A percentile compares a stretch with the other conserved stretches of the same genome.
phyloP scores from a whole-genome alignment of 2,113 vertebrate species.

The Pongo pygmaeus region DNA sequence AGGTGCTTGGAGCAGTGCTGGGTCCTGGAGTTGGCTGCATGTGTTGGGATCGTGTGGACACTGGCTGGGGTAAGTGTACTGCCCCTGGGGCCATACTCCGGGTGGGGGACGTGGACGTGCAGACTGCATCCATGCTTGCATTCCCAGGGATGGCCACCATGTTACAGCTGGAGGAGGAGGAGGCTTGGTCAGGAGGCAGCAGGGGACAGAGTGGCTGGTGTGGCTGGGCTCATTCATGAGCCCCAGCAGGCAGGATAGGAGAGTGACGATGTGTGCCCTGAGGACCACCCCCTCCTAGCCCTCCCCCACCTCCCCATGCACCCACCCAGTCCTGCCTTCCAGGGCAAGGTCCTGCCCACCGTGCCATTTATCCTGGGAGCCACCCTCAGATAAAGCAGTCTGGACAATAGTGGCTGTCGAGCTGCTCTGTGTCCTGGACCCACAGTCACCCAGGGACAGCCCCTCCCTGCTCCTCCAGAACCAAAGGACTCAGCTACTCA shows the following conservation, averaged over 20 bases:
- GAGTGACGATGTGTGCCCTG: no score
- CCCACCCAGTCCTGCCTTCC: not conserved
- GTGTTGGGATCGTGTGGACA: not conserved
- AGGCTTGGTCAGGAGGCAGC: not conserved
- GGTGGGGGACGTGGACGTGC: not conserved
- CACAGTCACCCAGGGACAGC: not conserved
- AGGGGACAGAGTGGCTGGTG: not conserved
- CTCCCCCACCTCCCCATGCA: rapidly evolving
- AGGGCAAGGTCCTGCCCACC: not conserved
- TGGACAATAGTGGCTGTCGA: not conserved
- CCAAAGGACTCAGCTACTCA: slow-evolving; percentile 65
- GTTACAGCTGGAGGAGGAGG: slow-evolving; percentile 72
- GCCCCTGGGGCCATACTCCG: rapidly evolving
- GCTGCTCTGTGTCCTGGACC: not conserved
- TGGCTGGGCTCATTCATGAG: not conserved
- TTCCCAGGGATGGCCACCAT: slow-evolving; percentile 74
- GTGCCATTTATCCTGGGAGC: not conserved
- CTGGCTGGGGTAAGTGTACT: not conserved
- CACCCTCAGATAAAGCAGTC: not conserved
- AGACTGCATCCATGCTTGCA: slow-evolving; percentile 64
- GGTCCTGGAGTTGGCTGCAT: not conserved
- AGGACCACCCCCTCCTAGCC: no score
- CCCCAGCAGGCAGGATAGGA: not conserved
- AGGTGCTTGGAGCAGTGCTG: not conserved
- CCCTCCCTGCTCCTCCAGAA: not conserved